phyloP scores from a whole-genome alignment of 30 jellyfish, hydroid and myxozoan species.

The Turritopsis dohrnii region DNA sequence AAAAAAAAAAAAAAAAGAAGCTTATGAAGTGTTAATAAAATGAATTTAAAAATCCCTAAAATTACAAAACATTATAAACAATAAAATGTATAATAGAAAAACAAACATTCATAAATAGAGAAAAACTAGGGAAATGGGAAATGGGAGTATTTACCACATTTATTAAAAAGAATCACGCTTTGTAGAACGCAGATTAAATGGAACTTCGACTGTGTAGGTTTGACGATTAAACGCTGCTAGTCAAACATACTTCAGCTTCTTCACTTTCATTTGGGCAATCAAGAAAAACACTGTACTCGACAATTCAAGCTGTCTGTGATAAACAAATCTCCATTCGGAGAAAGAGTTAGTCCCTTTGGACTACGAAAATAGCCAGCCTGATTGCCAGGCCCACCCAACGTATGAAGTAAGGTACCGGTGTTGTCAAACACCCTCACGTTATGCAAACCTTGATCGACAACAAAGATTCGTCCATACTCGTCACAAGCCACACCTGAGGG shows the following conservation, averaged over 20 bases:
- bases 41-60: neutral
- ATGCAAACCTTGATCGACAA: constrained; percentile 37
- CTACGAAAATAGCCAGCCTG: constrained; percentile 23
- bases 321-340: neutral
- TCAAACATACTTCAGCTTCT: neutral
- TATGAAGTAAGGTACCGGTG: constrained; percentile 26
- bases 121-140: neutral
- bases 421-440: constrained; percentile 35
- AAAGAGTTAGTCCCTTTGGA: constrained; percentile 36
- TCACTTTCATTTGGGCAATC: neutral
- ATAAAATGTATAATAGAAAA: neutral
- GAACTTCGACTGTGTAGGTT: too few relatives aligned
- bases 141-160: neutral
- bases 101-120: neutral
- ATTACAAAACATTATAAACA: neutral
- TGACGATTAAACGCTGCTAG: too few relatives aligned
- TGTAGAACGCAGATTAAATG: neutral
- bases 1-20: too few relatives aligned
- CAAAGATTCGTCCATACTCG: constrained; percentile 41
- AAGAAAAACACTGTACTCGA: constrained; percentile 27
- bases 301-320: constrained; percentile 37
- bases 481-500: constrained; percentile 48
- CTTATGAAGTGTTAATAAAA: too few relatives aligned
- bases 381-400: constrained; percentile 38
- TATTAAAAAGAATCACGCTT: too few relatives aligned